phyloP scores from a whole-genome alignment of 2,113 vertebrate genomes.

The Cryptomyrus ogoouensis region DNA sequence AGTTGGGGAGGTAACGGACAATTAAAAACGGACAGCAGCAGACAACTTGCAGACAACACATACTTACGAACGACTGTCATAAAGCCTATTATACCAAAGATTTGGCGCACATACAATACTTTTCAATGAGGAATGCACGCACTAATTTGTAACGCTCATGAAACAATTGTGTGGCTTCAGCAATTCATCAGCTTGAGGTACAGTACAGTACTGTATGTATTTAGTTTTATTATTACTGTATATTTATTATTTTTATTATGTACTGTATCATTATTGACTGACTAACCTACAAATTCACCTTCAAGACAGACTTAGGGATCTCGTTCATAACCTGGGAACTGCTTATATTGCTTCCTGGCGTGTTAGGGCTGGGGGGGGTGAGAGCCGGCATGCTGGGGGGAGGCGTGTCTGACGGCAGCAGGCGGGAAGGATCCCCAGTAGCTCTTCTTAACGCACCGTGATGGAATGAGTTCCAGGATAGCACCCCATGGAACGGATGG shows the following conservation, averaged over 20 bases:
- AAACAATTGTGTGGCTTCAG: not conserved
- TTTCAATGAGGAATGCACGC: not conserved
- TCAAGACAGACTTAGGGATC: not conserved
- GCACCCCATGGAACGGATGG: not conserved
- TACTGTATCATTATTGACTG: not conserved
- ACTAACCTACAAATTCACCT: not conserved
- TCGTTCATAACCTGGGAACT: not conserved
- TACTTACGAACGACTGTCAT: not conserved
- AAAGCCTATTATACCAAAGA: not conserved
- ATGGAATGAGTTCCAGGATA: not conserved
- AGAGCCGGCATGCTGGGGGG: not conserved
- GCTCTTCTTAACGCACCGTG: not conserved
- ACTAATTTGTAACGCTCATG: not conserved
- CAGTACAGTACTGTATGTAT: not conserved
- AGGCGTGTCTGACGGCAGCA: not conserved
- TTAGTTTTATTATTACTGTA: not conserved
- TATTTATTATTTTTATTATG: not conserved
- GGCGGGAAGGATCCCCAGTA: not conserved
- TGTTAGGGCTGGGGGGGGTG: not conserved
- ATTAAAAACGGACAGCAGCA: too few species aligned
- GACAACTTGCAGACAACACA: too few species aligned
- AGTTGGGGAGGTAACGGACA: too few species aligned
- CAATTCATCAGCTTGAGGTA: not conserved
- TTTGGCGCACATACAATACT: not conserved
- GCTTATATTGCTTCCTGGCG: not conserved